Base-by-base conservation (phyloP, 92 coral and sea anemone genomes). In the Heteractis magnifica region DNA sequence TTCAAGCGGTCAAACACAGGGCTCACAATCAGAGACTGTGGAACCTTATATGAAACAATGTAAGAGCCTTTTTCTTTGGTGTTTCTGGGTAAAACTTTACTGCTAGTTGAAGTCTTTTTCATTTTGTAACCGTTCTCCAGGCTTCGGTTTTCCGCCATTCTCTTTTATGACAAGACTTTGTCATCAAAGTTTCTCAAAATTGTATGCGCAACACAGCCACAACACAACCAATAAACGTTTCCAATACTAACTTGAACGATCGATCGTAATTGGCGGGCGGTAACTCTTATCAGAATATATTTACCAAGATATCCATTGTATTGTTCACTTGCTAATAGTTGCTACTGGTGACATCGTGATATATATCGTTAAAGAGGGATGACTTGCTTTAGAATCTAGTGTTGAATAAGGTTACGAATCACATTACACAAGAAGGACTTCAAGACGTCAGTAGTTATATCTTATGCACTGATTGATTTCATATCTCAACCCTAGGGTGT, bases 1-100 rank as follows among this genome's bases (percentile, higher is more conserved):
- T 68, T 52, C 55, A 70, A 49, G 20, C 84, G 84, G 48, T 81
- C 77, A 52, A 68, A 71, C 52, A 62, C 77, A 51, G 84, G 84
- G 14, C 73, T 81, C 7, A 81, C 51, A 13, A 81, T 44, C 3
- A 81, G 48, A 21, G 70, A 56, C 6, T 59, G 44, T 10, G 81
- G 81, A 11, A 51, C 14, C 72, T 34, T 77, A 26, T 68, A 68
- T 4, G 73, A 21, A 68, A 20, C 73, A 68, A 68, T 20, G 15
- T 68, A 1, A 68, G 73, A 26, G 26, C 19, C 14, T 68, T 68
- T 68, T 9, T 68, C 48, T 8, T 21, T n/a, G 20, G 70, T 9
- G 70, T n/a, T 68, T 68, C 48, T n/a, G 4, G 73, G 73, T 21
- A 26, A 68, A 26, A 68, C 73, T 26, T 68, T 68, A 68, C 73